Conservation (phyloP, 64 coral and sea anemone species). For the Dendrophyllia cribrosa region DNA sequence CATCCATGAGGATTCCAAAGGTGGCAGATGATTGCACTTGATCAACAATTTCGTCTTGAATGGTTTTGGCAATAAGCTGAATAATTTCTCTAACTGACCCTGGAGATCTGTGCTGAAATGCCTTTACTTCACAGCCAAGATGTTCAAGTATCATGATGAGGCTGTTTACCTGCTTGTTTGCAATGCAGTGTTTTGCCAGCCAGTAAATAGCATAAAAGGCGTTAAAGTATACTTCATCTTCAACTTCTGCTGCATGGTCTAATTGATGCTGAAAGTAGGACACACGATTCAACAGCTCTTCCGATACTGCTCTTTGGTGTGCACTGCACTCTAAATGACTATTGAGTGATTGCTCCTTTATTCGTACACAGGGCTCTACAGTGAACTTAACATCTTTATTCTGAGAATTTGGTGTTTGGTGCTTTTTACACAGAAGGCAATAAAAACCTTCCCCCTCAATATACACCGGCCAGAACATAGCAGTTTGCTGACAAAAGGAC, state of each 20-base stretch:
- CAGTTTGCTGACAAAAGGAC: slow-evolving; percentile 54
- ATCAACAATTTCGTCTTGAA: slow-evolving; percentile 57
- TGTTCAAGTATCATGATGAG: slow-evolving; percentile 69
- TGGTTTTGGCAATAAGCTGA: slow-evolving; percentile 65
- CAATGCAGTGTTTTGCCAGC: slow-evolving; percentile 70
- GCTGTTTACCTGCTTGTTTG: slow-evolving; percentile 75
- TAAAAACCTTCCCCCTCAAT: slow-evolving; percentile 47
- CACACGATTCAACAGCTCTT: slow-evolving; percentile 71
- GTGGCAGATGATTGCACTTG: slow-evolving; percentile 63
- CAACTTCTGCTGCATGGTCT: slow-evolving; percentile 61
- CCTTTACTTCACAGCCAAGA: slow-evolving; percentile 56
- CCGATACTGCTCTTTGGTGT: slow-evolving; percentile 66
- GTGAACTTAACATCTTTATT: slow-evolving; percentile 74
- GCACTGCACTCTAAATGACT: slow-evolving; percentile 71
- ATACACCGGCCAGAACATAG: slow-evolving; percentile 55
- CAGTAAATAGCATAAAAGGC: slow-evolving; percentile 69
- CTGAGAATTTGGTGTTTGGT: slow-evolving; percentile 64
- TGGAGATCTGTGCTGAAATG: slow-evolving; percentile 72
- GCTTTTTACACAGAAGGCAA: slow-evolving; percentile 68
- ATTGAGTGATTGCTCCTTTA: slow-evolving; percentile 75
- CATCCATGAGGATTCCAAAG: slow-evolving; percentile 65
- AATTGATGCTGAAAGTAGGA: slow-evolving; percentile 58
- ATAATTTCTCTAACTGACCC: slow-evolving; percentile 60
- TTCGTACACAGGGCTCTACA: slow-evolving; percentile 52
- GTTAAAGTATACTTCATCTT: slow-evolving; percentile 65